Conservation (phyloP, 1,140 invertebrate genomes). For the Brachionus sp. region DNA sequence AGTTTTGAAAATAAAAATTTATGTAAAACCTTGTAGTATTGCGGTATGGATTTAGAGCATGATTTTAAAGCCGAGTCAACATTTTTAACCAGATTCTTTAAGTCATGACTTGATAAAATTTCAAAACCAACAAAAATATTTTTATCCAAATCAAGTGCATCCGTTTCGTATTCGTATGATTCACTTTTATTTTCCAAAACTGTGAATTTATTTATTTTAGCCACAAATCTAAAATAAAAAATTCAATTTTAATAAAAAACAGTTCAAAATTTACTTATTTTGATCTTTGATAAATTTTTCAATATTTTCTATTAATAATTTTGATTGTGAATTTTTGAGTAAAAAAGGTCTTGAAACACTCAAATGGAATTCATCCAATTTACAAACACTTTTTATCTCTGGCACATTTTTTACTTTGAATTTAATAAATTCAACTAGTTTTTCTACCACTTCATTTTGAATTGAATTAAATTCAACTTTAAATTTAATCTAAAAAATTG, state of each 20-base stretch:
- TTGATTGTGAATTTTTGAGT: conserved; percentile 7
- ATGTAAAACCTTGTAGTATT: not conserved
- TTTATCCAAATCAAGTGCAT: not conserved
- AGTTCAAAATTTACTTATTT: not conserved
- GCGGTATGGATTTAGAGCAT: not conserved
- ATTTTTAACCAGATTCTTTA: not conserved
- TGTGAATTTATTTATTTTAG: not conserved
- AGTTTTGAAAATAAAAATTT: not conserved
- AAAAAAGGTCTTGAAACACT: conserved; percentile 11
- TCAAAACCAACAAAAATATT: not conserved
- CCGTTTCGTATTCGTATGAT: not conserved
- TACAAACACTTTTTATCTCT: not conserved
- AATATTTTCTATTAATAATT: not conserved
- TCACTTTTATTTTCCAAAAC: not conserved
- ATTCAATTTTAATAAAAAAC: not conserved
- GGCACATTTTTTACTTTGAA: not conserved
- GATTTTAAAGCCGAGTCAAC: not conserved
- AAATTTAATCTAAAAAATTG: not conserved
- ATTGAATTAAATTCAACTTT: not conserved
- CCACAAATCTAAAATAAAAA: not conserved
- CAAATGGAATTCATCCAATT: not conserved
- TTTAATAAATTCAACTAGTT: not conserved
- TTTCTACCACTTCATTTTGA: not conserved
- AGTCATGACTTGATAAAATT: not conserved
- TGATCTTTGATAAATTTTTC: not conserved